Evolutionary conservation across 2,113 vertebrate species (phyloP), one percentile per base, ranked within the genome.

Genomic region (Osmerus eperlanus): DNA sequence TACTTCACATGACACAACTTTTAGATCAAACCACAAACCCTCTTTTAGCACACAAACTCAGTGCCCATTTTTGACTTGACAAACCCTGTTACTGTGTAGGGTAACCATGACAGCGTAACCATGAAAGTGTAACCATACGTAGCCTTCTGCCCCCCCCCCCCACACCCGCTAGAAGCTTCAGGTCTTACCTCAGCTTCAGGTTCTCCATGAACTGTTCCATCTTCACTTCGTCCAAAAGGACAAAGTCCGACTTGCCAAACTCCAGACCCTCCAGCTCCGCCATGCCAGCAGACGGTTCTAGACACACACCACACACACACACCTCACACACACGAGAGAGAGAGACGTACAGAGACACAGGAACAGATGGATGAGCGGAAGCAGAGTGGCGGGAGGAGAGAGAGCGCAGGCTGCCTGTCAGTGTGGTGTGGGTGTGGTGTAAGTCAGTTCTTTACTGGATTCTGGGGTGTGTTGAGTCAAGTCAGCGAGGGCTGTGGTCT

Each of bases 151-250:
- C 62, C 60, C 66, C 69, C 68, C 65, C 23, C 23, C 23, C 23
- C 23, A 71, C 59, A n/a, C 19, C 63, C 59, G 15, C 53, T 59
- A 68, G 53, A 56, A 18, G 16, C 21, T 15, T 64, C 72, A 55
- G 63, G 32, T 36, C 88, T 89, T 91, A 98, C 96, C 96, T 95
- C 81, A 94, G 75, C 81, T 92, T 95, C 75, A 98, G 86, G 78
- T 97, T 98, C 32, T 92, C 93, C 93, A 96, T 92, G 78, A 98
- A 97, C 80, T 95, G 94, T 70, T 96, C 94, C 94, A 96, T 97
- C 28, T 90, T 95, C 82, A 97, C 94, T 67, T 95, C 92, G 12
- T 97, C 96, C 90, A 98, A 86, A 3, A 98, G 94, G 23, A 97
- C 94, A 2, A 97, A 98, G 83, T 98, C 96, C 0, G 95, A 92